Evolutionary conservation across 2,797 vertebrate genomes (phyloP), one percentile per base, ranked within the genome.

Genomic region (Poliocrania exsul): DNA sequence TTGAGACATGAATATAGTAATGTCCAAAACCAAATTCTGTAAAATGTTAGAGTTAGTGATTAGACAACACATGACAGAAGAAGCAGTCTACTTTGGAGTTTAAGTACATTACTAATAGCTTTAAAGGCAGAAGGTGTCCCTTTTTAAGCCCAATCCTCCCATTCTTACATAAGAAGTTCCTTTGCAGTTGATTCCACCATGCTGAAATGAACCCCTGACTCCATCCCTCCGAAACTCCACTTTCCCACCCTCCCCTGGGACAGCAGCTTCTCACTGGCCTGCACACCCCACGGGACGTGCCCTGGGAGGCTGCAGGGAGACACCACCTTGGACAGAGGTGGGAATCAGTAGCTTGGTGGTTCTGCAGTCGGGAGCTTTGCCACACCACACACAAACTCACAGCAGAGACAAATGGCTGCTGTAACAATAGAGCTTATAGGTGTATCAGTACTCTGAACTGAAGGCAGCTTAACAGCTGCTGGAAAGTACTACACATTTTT

Each of bases 101-200:
- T 72, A 87, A 87, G 51, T 80, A 87, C 16, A 4, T 90, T 84
- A 91, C 85, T 79, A 93, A 96, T 15, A 93, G 87, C 91, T 83
- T 92, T 71, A 90, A 40, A 94, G 69, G 72, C 71, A 93, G 69
- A 93, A 96, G 71, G 47, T 72, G 67, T 78, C 91, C 96, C 74
- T 96, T 93, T 51, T 54, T 73, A 88, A 91, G 53, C 88, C 75
- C 71, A 94, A 35, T 92, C 78, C 79, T 93, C 85, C 87, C 14
- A 6, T 58, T 90, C 70, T 90, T 70, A 66, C 4, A 31, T 71
- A 96, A 93, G 85, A 71, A 91, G 77, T 60, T 94, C 61, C 70
- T 67, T 47, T 0, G 1, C 54, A 85, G 51, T 87, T 4, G 8
- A 49, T 49, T 72, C 35, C 49, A 49, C 16, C 25, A 24, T 3